These are phyloP conservation scores for Nymphicus hollandicus DNA, from an alignment of 2,113 vertebrate genomes.

Conservation along the genomic window DNA sequence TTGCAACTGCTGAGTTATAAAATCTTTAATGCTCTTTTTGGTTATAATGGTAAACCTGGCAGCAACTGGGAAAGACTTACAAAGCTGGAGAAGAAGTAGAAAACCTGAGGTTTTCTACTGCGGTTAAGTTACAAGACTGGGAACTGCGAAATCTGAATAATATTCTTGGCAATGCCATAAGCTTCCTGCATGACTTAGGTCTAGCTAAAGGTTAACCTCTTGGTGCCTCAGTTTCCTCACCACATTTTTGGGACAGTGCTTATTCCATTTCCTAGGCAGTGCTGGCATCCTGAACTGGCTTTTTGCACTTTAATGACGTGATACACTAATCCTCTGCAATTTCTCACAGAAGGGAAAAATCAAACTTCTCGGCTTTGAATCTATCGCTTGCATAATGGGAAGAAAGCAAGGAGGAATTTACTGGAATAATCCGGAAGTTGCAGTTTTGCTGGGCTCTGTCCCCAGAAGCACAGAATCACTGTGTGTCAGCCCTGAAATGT, in stretches of 20 bases:
- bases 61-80: not conserved
- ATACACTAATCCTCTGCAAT: not conserved
- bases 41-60: slow-evolving; percentile 31
- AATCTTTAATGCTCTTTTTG: slow-evolving; percentile 20
- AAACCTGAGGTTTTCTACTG: slow-evolving; percentile 1
- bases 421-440: not conserved
- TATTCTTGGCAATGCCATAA: slow-evolving; percentile 6
- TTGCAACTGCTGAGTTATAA: slow-evolving; percentile 44
- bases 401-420: slow-evolving; percentile 5
- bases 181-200: not conserved
- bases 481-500: slow-evolving; percentile 16
- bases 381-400: not conserved
- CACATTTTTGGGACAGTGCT: not conserved
- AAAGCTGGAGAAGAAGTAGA: not conserved
- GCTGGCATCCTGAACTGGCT: not conserved
- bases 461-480: not conserved
- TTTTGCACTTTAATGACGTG: not conserved
- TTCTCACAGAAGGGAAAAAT: not conserved
- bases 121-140: slow-evolving; percentile 9
- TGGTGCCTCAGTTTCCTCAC: slow-evolving; percentile 30
- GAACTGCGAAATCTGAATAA: slow-evolving; percentile 13
- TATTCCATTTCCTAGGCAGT: not conserved
- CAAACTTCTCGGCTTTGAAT: not conserved
- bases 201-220: not conserved
- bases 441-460: not conserved